These are phyloP conservation scores for Plemyria rubiginata DNA, from an alignment of 2,888 invertebrate genomes.

Conservation along the genomic window DNA sequence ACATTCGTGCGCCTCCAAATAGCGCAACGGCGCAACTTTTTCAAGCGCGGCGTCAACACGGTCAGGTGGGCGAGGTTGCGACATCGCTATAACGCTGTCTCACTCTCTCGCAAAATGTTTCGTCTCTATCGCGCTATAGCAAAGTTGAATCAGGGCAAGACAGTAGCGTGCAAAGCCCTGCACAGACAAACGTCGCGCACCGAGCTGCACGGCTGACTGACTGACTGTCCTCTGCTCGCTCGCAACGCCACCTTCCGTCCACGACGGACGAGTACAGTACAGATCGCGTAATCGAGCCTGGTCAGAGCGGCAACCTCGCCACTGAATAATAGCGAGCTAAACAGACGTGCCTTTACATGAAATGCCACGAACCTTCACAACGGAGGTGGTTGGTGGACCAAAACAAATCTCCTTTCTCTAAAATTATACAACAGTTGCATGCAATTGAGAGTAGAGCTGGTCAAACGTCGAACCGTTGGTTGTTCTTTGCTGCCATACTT, in stretches of 20 bases:
- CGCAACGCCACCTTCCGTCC: slow-evolving; percentile 57
- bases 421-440: slow-evolving; percentile 79
- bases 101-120: slow-evolving; percentile 50
- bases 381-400: slow-evolving; percentile 78
- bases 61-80: slow-evolving; percentile 86
- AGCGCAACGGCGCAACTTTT: slow-evolving; percentile 85
- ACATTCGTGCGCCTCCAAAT: slow-evolving; percentile 84
- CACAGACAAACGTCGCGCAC: slow-evolving; percentile 83
- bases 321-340: slow-evolving; percentile 71
- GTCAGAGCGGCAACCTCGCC: slow-evolving; percentile 77
- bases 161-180: slow-evolving; percentile 70
- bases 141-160: slow-evolving; percentile 51
- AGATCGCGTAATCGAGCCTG: slow-evolving; percentile 63
- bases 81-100: slow-evolving; percentile 77
- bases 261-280: slow-evolving; percentile 53
- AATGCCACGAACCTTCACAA: slow-evolving; percentile 75
- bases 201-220: slow-evolving; percentile 84
- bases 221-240: slow-evolving; percentile 51
- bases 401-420: slow-evolving; percentile 84
- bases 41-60: slow-evolving; percentile 84
- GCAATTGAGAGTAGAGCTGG: slow-evolving; percentile 60
- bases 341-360: slow-evolving; percentile 74
- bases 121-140: slow-evolving; percentile 69
- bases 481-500: not conserved
- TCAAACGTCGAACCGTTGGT: slow-evolving; percentile 28